These are phyloP conservation scores for Petrocephalus sullivani DNA, from an alignment of 2,797 vertebrate species.

Conservation along the genomic window DNA sequence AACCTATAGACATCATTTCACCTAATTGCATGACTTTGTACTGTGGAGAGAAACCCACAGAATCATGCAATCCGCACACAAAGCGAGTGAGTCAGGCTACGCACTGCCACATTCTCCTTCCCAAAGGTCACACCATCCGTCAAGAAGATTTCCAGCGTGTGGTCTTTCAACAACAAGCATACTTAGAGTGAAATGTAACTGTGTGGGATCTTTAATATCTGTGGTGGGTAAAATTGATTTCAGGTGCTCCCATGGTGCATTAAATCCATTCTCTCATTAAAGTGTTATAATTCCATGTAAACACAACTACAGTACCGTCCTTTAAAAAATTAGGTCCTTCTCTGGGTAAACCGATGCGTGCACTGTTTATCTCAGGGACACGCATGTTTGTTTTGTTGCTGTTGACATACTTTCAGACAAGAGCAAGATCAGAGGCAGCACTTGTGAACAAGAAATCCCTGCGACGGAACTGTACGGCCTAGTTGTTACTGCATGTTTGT, in stretches of 20 bases:
- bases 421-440: constrained; percentile 35
- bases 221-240: constrained; percentile 59
- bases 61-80: background rate
- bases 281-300: constrained; percentile 54
- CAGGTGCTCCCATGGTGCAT: constrained; percentile 49
- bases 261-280: constrained; percentile 58
- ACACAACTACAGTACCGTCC: constrained; percentile 61
- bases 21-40: background rate
- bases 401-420: constrained; percentile 27
- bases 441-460: constrained; percentile 25
- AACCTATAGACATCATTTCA: background rate
- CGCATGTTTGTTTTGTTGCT: constrained; percentile 55
- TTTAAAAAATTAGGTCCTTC: constrained; percentile 46
- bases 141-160: constrained; percentile 7
- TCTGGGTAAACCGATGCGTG: constrained; percentile 51
- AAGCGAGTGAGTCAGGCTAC: background rate
- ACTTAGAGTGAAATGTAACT: constrained; percentile 12
- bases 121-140: background rate
- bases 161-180: constrained; percentile 10
- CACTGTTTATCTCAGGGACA: constrained; percentile 60
- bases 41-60: background rate
- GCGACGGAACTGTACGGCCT: constrained; percentile 3
- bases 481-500: constrained; percentile 29
- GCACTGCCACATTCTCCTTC: background rate
- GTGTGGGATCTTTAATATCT: constrained; percentile 62